Evolutionary conservation across 2,888 invertebrate genomes (phyloP).

Genomic region (Chrysotoxum bicinctum): DNA sequence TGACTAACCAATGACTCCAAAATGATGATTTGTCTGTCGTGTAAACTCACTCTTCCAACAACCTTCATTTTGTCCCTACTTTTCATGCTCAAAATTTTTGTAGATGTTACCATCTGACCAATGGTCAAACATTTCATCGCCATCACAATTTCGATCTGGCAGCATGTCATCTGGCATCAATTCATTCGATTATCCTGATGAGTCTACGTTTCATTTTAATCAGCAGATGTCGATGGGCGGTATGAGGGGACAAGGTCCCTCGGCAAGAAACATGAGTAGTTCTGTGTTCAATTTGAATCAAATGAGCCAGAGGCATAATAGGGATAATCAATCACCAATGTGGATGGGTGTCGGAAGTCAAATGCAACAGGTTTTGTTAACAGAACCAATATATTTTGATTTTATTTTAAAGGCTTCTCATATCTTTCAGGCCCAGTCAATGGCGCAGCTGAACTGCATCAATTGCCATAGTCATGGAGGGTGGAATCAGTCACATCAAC

Average conservation of each 20-base stretch:
- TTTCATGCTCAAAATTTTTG: slow-evolving; percentile 61
- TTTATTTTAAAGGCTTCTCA: neutral
- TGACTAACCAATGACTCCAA: neutral
- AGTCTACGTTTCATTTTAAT: slow-evolving; percentile 78
- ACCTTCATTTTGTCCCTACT: slow-evolving; percentile 68
- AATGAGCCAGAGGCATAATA: slow-evolving; percentile 74
- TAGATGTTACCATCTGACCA: slow-evolving; percentile 78
- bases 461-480: slow-evolving; percentile 82
- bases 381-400: neutral
- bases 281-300: slow-evolving; percentile 84
- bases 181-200: slow-evolving; percentile 81
- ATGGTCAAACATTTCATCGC: slow-evolving; percentile 81
- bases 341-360: slow-evolving; percentile 76
- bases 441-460: slow-evolving; percentile 86
- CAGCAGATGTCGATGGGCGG: slow-evolving; percentile 67
- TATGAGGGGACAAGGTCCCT: slow-evolving; percentile 64
- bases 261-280: slow-evolving; percentile 80
- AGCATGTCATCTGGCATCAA: slow-evolving; percentile 82
- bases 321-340: slow-evolving; percentile 54
- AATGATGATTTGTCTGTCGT: neutral
- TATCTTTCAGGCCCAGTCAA: slow-evolving; percentile 85
- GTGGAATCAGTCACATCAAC: slow-evolving; percentile 75
- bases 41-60: neutral
- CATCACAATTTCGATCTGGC: slow-evolving; percentile 81
- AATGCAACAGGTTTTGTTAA: slow-evolving; percentile 84